A percentile compares a stretch with the other conserved stretches of the same genome.
Evolutionary conservation across 2,797 vertebrate genomes (phyloP).

Genomic region (Lateolabrax maculatus): DNA sequence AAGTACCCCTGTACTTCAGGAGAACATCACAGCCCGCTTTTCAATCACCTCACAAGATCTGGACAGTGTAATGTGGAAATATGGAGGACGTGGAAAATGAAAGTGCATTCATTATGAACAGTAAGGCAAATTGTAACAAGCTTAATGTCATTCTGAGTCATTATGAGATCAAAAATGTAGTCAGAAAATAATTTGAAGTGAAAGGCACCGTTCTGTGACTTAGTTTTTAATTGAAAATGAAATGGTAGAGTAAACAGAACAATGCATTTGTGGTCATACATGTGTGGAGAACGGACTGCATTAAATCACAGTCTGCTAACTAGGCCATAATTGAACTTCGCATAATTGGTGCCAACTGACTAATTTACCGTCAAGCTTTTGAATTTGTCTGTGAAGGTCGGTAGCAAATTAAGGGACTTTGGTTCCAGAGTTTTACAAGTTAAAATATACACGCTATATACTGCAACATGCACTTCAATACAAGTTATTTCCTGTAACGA

Average conservation of each 20-base stretch:
- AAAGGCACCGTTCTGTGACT: slow-evolving; percentile 63
- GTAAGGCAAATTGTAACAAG: slow-evolving; percentile 63
- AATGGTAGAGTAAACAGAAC: slow-evolving; percentile 71
- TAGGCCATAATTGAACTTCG: slow-evolving; percentile 47
- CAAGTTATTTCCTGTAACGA: background rate
- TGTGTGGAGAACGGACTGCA: slow-evolving; percentile 70
- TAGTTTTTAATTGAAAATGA: slow-evolving; percentile 68
- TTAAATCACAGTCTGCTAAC: slow-evolving; percentile 66
- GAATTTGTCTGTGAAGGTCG: slow-evolving; percentile 43
- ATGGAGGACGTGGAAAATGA: slow-evolving; percentile 54
- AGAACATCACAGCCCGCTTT: slow-evolving; percentile 45
- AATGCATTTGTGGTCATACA: slow-evolving; percentile 66
- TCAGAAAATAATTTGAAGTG: slow-evolving; percentile 61
- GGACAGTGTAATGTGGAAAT: slow-evolving; percentile 63
- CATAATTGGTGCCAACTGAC: slow-evolving; percentile 50
- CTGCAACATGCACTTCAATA: background rate
- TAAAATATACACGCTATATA: slow-evolving; percentile 28
- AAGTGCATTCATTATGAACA: slow-evolving; percentile 43
- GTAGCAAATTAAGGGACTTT: slow-evolving; percentile 20
- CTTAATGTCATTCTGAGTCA: slow-evolving; percentile 61
- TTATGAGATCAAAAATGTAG: slow-evolving; percentile 68
- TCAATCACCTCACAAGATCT: slow-evolving; percentile 59
- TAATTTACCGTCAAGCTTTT: slow-evolving; percentile 54
- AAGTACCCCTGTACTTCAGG: slow-evolving; percentile 51
- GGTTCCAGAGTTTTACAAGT: slow-evolving; percentile 21